Base-by-base conservation (phyloP, 1,140 invertebrate genomes). In the Brachionus rotundiformis region DNA sequence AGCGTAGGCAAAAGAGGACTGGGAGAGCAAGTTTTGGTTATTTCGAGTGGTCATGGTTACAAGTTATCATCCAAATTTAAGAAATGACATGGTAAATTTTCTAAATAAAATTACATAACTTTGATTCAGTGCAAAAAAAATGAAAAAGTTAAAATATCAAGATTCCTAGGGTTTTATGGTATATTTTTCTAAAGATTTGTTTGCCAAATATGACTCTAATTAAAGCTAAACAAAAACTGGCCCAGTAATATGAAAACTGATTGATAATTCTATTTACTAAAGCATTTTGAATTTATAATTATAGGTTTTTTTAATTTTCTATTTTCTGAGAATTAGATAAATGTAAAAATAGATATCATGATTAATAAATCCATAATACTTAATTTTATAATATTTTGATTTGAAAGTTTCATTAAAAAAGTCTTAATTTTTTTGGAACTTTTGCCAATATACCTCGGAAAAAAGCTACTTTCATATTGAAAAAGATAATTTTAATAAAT, bases 1-100 rank as follows among this genome's bases (percentile, higher is more conserved):
- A 29, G 25, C 63, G 31, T 73, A 73, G 2, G 68, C 68, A 73
- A 73, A 73, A 10, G 68, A 73, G 36, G 68, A 73, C 25, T 73
- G 68, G 11, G 33, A 44, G 23, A 73, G 25, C 19, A 73, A 27
- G 23, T 41, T 41, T 36, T 68, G 63, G 41, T 44, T 73, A 73
- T 73, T 73, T 16, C 39, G 33, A 27, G 68, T 73, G 41, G 68
- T 29, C 68, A 73, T 73, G 36, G 25, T 68, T 33, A 63, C 16
- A 63, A 27, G 25, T 5, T 63, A 13, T 33, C 25, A 27, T 63
- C 29, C 25, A 63, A 63, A 33, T 63, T 63, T 29, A 63, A 63
- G 61, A 63, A 63, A 29, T 63, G 25, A 63, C 61, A 63, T 63
- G 25, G 23, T 63, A 3, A 13, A 29, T 29, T 63, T 29, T 29